Conservation (phyloP, 2,113 vertebrate species). For the Maylandia zebra region DNA sequence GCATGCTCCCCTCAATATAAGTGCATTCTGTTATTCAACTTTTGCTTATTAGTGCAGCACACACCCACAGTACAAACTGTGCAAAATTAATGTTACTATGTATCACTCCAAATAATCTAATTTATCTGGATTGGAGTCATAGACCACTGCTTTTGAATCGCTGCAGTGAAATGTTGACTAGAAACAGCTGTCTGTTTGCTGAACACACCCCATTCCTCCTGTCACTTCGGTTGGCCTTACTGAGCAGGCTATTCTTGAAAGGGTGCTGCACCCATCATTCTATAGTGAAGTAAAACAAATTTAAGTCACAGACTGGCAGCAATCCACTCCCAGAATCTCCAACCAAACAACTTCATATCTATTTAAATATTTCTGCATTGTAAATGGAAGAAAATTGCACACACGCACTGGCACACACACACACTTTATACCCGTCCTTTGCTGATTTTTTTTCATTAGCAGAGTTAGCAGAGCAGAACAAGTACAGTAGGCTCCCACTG, state of each 20-base stretch:
- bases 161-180: background rate
- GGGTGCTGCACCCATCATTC: background rate
- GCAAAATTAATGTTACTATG: background rate
- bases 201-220: background rate
- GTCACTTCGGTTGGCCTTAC: background rate
- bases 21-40: background rate
- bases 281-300: background rate
- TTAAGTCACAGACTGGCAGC: background rate
- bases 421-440: background rate
- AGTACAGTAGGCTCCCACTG: background rate
- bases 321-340: background rate
- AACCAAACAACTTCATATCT: background rate
- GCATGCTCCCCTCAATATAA: background rate
- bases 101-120: background rate
- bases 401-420: background rate
- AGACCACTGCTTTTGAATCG: background rate
- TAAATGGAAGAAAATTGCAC: background rate
- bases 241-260: background rate
- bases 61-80: background rate
- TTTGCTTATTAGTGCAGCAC: background rate
- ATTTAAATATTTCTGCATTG: background rate
- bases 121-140: background rate
- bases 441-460: slow-evolving; percentile 44
- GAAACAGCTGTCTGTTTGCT: background rate
- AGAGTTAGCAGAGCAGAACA: slow-evolving; percentile 43